Conservation (phyloP, 2,888 invertebrate species). For the Drosophila setosimentum region DNA sequence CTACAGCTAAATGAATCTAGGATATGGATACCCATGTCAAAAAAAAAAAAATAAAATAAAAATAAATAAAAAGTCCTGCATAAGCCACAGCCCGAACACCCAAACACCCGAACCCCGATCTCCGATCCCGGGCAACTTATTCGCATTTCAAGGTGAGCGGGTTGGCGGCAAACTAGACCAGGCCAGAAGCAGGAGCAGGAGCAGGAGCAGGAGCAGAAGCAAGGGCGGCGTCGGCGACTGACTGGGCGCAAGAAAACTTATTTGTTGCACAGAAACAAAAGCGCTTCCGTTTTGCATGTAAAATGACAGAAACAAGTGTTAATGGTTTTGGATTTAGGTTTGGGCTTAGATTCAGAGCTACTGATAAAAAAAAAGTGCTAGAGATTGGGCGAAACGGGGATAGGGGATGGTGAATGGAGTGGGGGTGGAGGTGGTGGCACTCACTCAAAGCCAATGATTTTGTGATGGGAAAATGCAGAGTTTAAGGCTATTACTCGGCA, state of each 20-base stretch:
- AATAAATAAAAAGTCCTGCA: constrained; percentile 49
- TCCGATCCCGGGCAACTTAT: neutral
- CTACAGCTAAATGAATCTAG: constrained; percentile 66
- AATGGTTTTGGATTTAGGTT: constrained; percentile 76
- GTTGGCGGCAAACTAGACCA: neutral
- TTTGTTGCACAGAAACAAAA: constrained; percentile 81
- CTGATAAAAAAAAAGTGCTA: constrained; percentile 6
- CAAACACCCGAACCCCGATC: neutral
- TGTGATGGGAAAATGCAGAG: neutral
- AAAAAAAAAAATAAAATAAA: constrained; percentile 52
- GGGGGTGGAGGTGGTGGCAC: neutral
- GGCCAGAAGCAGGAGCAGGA: constrained; percentile 8
- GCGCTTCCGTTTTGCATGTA: constrained; percentile 79
- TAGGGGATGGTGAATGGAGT: neutral
- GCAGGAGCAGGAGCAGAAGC: constrained; percentile 49
- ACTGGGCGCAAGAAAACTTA: constrained; percentile 67
- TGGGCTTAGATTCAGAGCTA: constrained; percentile 16
- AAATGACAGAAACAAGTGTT: constrained; percentile 81
- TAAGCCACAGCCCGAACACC: constrained; percentile 21
- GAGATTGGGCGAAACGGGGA: constrained; percentile 2
- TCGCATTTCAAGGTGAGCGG: constrained; percentile 35
- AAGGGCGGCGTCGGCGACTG: constrained; percentile 24
- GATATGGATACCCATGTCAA: constrained; percentile 77
- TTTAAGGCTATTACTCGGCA: neutral
- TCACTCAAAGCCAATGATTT: neutral